Evolutionary conservation across 2,888 invertebrate genomes (phyloP).

Genomic region (Xestobium rufovillosum): DNA sequence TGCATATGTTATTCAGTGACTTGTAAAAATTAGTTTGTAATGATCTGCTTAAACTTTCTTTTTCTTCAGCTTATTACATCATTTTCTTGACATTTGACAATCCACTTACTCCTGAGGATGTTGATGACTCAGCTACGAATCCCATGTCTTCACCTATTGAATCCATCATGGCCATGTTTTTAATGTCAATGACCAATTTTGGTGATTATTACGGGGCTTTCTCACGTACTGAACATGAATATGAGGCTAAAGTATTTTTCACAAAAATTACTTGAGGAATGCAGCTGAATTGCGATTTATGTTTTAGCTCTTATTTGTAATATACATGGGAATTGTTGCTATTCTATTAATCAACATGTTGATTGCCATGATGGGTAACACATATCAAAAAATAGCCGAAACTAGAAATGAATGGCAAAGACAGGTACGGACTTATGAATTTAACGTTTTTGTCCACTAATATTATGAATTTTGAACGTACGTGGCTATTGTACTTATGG

Average conservation of each 20-base stretch:
- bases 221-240: conserved; percentile 79
- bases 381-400: conserved; percentile 95
- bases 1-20: too few species aligned
- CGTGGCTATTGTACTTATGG: background rate
- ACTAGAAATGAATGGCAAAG: conserved; percentile 97
- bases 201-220: conserved; percentile 91
- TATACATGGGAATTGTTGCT: conserved; percentile 96
- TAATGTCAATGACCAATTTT: conserved; percentile 96
- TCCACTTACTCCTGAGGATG: conserved; percentile 72
- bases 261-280: background rate
- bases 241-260: conserved; percentile 69
- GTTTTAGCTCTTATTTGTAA: conserved; percentile 76
- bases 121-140: conserved; percentile 73
- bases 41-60: conserved; percentile 5
- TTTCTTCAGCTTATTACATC: conserved; percentile 70
- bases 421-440: conserved; percentile 49
- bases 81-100: conserved; percentile 85
- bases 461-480: conserved; percentile 5
- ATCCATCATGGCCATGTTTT: conserved; percentile 95
- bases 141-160: conserved; percentile 90
- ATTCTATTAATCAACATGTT: conserved; percentile 94
- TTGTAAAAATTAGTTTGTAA: too few species aligned
- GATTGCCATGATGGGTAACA: conserved; percentile 99
- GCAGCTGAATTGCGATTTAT: too few species aligned
- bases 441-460: conserved; percentile 1